These are phyloP conservation scores for Crocallis elinguaria DNA, from an alignment of 2,888 invertebrate species.

Conservation along the genomic window DNA sequence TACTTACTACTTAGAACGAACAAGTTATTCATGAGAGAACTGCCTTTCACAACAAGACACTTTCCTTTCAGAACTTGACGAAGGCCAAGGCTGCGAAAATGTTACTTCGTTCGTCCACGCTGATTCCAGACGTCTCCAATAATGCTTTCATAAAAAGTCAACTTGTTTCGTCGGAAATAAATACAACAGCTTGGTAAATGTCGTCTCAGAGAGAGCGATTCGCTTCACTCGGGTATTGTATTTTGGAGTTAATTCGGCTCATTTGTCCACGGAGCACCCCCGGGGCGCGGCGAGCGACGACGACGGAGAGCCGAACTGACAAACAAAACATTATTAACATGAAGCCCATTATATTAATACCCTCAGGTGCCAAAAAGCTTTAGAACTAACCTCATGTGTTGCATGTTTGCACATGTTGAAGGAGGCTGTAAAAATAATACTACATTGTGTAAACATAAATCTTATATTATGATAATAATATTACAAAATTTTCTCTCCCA, in stretches of 20 bases:
- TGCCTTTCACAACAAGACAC: conserved; percentile 6
- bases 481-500: too few relatives aligned
- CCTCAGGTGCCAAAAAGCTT: background rate
- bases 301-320: conserved; percentile 10
- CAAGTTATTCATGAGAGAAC: too few relatives aligned
- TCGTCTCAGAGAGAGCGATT: background rate
- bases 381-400: too few relatives aligned
- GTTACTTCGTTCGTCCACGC: background rate
- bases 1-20: background rate
- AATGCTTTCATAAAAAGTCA: background rate
- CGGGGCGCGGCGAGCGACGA: background rate
- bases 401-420: too few relatives aligned
- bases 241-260: conserved; percentile 34
- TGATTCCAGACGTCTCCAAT: background rate
- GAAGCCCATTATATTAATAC: conserved; percentile 1
- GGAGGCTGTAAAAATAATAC: too few relatives aligned
- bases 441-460: too few relatives aligned
- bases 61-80: background rate
- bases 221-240: conserved; percentile 15
- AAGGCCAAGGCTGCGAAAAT: background rate
- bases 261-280: conserved; percentile 34
- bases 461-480: too few relatives aligned
- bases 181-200: conserved; percentile 1
- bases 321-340: conserved; percentile 5
- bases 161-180: background rate